A percentile compares a stretch with the other conserved stretches of the same genome.
These are phyloP conservation scores for Cheiracanthium punctorium DNA, from an alignment of 2,888 invertebrate species.

Conservation along the genomic window DNA sequence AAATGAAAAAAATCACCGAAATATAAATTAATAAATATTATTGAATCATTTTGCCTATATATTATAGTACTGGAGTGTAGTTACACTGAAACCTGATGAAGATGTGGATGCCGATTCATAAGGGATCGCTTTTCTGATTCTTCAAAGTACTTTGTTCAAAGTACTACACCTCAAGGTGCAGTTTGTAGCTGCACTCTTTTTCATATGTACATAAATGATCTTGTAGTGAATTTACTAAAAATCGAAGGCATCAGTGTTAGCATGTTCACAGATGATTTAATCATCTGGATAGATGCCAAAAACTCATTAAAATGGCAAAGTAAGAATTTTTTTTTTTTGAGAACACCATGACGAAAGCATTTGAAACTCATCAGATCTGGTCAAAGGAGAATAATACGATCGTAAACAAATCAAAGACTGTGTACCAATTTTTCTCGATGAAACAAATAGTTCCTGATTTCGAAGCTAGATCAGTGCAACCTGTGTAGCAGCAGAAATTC, in stretches of 20 bases:
- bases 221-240: not conserved
- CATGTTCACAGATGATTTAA: not conserved
- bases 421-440: slow-evolving; percentile 9
- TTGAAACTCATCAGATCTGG: not conserved
- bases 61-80: no score
- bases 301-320: no score
- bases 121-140: no score
- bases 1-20: no score
- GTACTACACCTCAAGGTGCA: not conserved
- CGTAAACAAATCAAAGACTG: slow-evolving; percentile 17
- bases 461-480: not conserved
- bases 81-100: no score
- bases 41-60: no score
- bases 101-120: no score
- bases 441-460: no score
- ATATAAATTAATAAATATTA: no score
- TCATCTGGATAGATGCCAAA: not conserved
- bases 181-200: not conserved
- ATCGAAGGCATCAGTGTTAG: not conserved
- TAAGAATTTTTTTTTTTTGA: no score
- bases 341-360: not conserved
- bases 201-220: slow-evolving; percentile 9
- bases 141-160: no score
- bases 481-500: not conserved
- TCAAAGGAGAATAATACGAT: not conserved